A percentile compares a stretch with the other conserved stretches of the same genome.
These are phyloP conservation scores for Chelonus formosanus DNA, from an alignment of 2,888 invertebrate genomes.

Conservation along the genomic window DNA sequence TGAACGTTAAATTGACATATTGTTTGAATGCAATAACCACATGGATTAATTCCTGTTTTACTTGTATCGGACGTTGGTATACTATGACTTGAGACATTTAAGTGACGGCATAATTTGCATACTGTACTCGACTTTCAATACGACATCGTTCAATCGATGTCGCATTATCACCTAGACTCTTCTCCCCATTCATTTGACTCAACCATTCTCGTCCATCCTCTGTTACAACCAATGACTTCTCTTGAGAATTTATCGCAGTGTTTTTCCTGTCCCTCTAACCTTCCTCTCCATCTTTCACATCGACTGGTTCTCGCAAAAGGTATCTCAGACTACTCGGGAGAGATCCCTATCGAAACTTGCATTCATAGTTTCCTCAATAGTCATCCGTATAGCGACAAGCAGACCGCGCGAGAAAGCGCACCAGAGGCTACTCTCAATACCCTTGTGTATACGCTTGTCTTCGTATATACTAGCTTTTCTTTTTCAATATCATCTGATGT, in stretches of 20 bases:
- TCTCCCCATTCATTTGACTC: background rate
- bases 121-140: slow-evolving; percentile 3
- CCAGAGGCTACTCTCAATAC: slow-evolving; percentile 1
- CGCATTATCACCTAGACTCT: slow-evolving; percentile 12
- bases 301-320: slow-evolving; percentile 7
- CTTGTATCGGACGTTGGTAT: too few species aligned
- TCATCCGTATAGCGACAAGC: background rate
- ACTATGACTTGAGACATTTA: slow-evolving; percentile 1
- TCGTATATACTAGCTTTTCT: background rate
- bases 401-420: background rate
- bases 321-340: slow-evolving; percentile 5
- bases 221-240: too few species aligned
- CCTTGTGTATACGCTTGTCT: background rate
- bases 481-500: slow-evolving; percentile 17
- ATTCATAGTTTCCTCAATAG: slow-evolving; percentile 8
- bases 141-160: slow-evolving; percentile 18
- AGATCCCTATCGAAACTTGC: slow-evolving; percentile 24
- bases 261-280: background rate
- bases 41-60: too few species aligned
- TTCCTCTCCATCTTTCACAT: slow-evolving; percentile 13
- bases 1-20: background rate
- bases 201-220: background rate
- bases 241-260: background rate
- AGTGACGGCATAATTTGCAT: slow-evolving; percentile 15
- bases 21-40: background rate